These are phyloP conservation scores for Apis dorsata DNA, from an alignment of 1,140 invertebrate species.

Conservation along the genomic window DNA sequence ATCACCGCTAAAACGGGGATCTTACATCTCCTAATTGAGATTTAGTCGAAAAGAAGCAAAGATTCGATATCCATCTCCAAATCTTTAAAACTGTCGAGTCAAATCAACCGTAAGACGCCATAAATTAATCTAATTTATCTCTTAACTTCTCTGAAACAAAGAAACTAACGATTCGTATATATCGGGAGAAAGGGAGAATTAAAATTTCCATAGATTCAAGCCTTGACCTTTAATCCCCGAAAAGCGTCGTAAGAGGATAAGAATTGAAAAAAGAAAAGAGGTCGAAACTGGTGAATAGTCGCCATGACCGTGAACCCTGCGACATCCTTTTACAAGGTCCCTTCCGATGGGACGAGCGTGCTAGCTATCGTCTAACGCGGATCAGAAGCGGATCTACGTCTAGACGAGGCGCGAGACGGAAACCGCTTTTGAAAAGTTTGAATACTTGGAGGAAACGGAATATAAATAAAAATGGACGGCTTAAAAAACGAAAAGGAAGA, in stretches of 20 bases:
- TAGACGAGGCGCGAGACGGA: conserved; percentile 36
- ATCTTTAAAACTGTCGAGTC: too few relatives aligned
- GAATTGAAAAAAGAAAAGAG: neutral
- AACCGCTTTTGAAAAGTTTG: neutral
- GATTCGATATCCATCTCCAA: too few relatives aligned
- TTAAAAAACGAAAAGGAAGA: neutral
- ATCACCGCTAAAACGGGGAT: neutral
- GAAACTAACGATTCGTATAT: too few relatives aligned
- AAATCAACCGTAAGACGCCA: too few relatives aligned
- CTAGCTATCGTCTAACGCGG: neutral
- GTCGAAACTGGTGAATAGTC: neutral
- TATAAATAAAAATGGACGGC: too few relatives aligned
- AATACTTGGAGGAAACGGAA: too few relatives aligned
- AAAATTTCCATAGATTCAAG: too few relatives aligned
- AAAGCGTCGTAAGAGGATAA: neutral
- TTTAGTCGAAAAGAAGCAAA: neutral
- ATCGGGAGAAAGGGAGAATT: too few relatives aligned
- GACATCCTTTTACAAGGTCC: neutral
- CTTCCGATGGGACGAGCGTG: conserved; percentile 25
- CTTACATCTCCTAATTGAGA: neutral
- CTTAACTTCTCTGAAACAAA: too few relatives aligned
- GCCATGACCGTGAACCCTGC: neutral
- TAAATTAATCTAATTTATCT: too few relatives aligned
- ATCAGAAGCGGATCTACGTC: conserved; percentile 34
- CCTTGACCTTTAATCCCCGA: neutral